Conservation (phyloP, 2,888 invertebrate species). For the Ferdinandea cuprea region DNA sequence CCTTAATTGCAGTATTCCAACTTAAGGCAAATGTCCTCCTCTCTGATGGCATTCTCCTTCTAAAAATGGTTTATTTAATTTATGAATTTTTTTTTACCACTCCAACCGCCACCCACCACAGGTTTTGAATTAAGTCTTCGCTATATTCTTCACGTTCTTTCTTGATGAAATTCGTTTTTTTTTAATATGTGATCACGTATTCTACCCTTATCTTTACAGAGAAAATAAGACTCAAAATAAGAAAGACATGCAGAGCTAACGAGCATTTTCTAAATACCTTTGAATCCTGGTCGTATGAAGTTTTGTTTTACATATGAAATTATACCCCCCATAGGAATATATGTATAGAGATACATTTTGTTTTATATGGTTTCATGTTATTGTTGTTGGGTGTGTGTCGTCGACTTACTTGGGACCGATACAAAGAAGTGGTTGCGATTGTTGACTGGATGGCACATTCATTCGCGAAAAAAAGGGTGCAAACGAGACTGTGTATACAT, state of each 20-base stretch:
- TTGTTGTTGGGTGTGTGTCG: neutral
- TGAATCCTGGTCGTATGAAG: neutral
- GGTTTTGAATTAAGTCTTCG: neutral
- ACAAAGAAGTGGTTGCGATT: conserved; percentile 42
- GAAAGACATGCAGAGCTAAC: conserved; percentile 1
- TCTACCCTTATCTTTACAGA: neutral
- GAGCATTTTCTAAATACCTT: conserved; percentile 40
- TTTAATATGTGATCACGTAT: neutral
- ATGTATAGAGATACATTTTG: conserved; percentile 14
- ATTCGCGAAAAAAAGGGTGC: conserved; percentile 52
- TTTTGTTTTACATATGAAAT: conserved; percentile 4
- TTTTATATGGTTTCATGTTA: conserved; percentile 6
- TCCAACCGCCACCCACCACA: neutral
- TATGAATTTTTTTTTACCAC: conserved; percentile 36
- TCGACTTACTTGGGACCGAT: neutral
- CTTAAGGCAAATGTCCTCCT: neutral
- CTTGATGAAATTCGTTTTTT: conserved; percentile 1
- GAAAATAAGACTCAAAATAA: neutral
- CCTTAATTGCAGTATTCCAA: neutral
- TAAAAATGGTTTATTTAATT: conserved; percentile 56
- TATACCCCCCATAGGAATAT: neutral
- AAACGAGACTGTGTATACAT: neutral
- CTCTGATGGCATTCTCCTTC: conserved; percentile 13
- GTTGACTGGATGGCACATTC: conserved; percentile 36
- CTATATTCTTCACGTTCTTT: conserved; percentile 32